Evolutionary conservation across 2,797 vertebrate genomes (phyloP), one percentile per base, ranked within the genome.

Genomic region (Sitta carolinensis): DNA sequence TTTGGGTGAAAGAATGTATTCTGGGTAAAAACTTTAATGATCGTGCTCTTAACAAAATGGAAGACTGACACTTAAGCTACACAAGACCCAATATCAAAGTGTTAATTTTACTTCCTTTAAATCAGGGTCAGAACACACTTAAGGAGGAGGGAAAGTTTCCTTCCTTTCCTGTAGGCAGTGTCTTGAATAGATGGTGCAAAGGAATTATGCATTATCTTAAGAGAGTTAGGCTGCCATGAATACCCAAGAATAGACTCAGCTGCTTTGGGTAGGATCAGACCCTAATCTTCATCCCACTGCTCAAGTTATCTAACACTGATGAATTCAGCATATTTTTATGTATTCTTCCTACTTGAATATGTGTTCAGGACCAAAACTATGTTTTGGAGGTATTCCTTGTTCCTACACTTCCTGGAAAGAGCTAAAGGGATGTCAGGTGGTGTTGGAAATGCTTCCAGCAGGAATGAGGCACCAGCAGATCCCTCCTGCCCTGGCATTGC

Each of bases 11-110:
- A 52, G 32, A 86, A 38, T 27, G 10, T 58, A 6, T 91, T 81
- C 43, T 80, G 48, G 22, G 2, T 67, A 57, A 74, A 48, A 68
- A 30, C 21, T 40, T n/a, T 11, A 36, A 48, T 4, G 13, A 26
- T 45, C 22, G 3, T 47, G 40, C 10, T 67, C 34, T 18, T 59
- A 2, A 34, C 63, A 59, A 59, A 16, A 10, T 38, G 22, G 16
- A 87, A 57, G 50, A 3, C 29, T 50, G 42, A 19, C 19, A 18
- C 9, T 16, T 42, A 4, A n/a, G 16, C n/a, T 64, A 32, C 10
- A 1, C 1, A 15, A 47, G 26, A 32, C 13, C 22, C 2, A 3
- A 1, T 47, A n/a, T 19, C 36, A 9, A 58, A 63, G 45, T 43
- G 22, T 58, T 74, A 59, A 23, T 58, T 81, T 52, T 78, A 3